Evolutionary conservation across 2,797 vertebrate genomes (phyloP), one percentile per base, ranked within the genome.

Genomic region (Lithobates sylvaticus): DNA sequence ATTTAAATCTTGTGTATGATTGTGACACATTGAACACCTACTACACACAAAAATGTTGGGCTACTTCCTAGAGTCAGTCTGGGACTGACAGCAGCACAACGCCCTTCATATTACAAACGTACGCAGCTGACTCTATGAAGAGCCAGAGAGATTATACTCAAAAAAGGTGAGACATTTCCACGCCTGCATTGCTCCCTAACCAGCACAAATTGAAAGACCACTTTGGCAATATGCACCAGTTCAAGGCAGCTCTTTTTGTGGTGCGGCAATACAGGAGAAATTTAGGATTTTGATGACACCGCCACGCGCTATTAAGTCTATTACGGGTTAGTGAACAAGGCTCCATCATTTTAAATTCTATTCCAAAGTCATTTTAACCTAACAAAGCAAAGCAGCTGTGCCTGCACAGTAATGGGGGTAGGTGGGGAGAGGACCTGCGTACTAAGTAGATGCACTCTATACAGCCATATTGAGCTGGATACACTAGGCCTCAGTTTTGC

Each of bases 361-460:
- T 87, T 87, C 86, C 76, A 84, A 87, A 87, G 76, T 87, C 86
- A 87, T 87, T 87, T 87, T 87, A 87, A 87, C 69, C 86, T 84
- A 87, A 87, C 86, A 87, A 84, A 87, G 86, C 86, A 79, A 78
- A 74, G 86, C 81, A 83, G 81, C 76, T 84, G 86, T 84, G 81
- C 21, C 81, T 74, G 81, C 76, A 18, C 29, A 3, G n/a, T 23
- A 75, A 79, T 84, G 32, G 72, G 58, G 39, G 76, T 76, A 61
- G 54, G 76, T 18, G 26, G 81, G 5, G 58, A 54, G 9, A n/a
- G 54, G 68, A 79, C 68, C 72, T 84, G 72, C 6, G 10, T 79
- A 67, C 64, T 82, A 58, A 44, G 54, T 78, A 78, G 58, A 42
- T 36, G 9, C 7, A 27, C 61, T 71, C 67, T 72, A 72, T 61